Percentiles rank a stretch among this genome's conserved stretches.
These are phyloP conservation scores for Dione vanillae DNA, from an alignment of 2,888 invertebrate species.

Conservation along the genomic window DNA sequence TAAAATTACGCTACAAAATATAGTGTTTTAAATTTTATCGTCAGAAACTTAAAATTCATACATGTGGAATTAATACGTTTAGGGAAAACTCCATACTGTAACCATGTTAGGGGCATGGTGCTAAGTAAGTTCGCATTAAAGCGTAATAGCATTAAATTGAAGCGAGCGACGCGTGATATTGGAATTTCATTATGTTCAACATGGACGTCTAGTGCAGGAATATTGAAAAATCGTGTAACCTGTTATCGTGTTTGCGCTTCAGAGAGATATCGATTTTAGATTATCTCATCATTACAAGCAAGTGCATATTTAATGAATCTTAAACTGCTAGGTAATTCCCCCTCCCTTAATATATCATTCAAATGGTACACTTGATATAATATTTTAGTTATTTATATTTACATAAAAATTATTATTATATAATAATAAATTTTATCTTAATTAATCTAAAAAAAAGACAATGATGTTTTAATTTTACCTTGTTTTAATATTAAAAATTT, in stretches of 20 bases:
- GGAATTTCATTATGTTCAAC: constrained; percentile 11
- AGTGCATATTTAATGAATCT: background rate
- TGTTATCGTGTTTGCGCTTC: background rate
- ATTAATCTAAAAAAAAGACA: no score
- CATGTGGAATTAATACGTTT: no score
- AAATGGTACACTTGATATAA: no score
- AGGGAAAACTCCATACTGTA: background rate
- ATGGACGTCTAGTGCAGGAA: background rate
- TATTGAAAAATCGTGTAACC: background rate
- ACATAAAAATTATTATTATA: no score
- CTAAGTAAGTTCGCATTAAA: background rate
- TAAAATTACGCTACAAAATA: background rate
- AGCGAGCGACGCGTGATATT: constrained; percentile 4
- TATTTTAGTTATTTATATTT: no score
- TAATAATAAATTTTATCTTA: no score
- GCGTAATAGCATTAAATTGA: background rate
- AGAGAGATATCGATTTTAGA: constrained; percentile 1
- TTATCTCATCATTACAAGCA: background rate
- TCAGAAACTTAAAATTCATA: no score
- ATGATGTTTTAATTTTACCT: no score
- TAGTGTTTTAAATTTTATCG: no score
- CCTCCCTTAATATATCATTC: no score
- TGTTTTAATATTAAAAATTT: no score
- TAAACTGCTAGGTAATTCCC: background rate
- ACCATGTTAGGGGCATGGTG: background rate